These are phyloP conservation scores for Menidia beryllina DNA, from an alignment of 2,113 vertebrate genomes.

Conservation along the genomic window DNA sequence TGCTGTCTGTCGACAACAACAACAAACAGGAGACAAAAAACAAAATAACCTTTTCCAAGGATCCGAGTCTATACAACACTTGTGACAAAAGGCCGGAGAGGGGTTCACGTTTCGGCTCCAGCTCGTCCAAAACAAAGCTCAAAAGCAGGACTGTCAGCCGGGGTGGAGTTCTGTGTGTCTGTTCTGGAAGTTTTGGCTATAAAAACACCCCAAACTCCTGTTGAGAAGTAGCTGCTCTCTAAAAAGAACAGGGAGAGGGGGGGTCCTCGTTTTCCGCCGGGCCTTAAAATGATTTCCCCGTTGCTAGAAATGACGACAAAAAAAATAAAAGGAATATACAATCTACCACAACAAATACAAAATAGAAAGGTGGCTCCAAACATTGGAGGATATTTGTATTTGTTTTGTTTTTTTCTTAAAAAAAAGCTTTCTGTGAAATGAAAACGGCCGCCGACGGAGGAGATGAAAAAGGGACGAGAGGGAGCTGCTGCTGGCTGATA, in stretches of 20 bases:
- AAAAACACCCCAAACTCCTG: conserved; percentile 44
- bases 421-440: conserved; percentile 49
- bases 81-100: conserved; percentile 47
- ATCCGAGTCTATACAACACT: conserved; percentile 76
- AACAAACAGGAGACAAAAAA: conserved; percentile 37
- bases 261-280: conserved; percentile 30
- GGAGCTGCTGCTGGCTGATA: conserved; percentile 55
- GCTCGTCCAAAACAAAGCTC: conserved; percentile 51
- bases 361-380: conserved; percentile 77
- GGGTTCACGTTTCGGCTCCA: conserved; percentile 76
- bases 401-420: too few relatives aligned
- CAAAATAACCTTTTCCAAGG: conserved; percentile 49
- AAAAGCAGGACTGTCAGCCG: conserved; percentile 69
- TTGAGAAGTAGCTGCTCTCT: conserved; percentile 27
- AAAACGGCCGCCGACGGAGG: conserved; percentile 24
- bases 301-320: conserved; percentile 18
- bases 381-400: conserved; percentile 72
- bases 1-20: conserved; percentile 73
- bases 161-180: conserved; percentile 36
- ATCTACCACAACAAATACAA: conserved; percentile 60
- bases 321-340: conserved; percentile 28
- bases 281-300: conserved; percentile 49
- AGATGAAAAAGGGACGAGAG: not conserved
- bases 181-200: conserved; percentile 36
- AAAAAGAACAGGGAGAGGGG: conserved; percentile 29